phyloP scores from a whole-genome alignment of 2,113 vertebrate species.

The Epinephelus lanceolatus region DNA sequence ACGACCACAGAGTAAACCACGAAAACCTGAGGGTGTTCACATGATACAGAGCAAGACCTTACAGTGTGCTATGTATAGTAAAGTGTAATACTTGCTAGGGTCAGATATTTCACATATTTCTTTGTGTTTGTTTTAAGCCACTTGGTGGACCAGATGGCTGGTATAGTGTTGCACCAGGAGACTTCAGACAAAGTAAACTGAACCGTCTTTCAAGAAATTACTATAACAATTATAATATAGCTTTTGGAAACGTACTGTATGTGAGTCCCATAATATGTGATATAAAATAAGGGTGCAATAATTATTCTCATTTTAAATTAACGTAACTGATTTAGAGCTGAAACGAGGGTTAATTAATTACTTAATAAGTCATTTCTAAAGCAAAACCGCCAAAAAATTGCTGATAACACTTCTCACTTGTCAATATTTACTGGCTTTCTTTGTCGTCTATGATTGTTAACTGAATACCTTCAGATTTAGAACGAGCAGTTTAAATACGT shows the following conservation, averaged over 20 bases:
- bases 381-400: neutral
- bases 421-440: neutral
- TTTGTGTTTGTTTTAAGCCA: conserved; percentile 34
- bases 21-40: conserved; percentile 34
- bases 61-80: conserved; percentile 20
- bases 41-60: conserved; percentile 6
- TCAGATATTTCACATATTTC: conserved; percentile 32
- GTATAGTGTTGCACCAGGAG: conserved; percentile 15
- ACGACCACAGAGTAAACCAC: conserved; percentile 32
- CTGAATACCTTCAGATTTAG: no score
- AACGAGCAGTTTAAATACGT: neutral
- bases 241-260: neutral
- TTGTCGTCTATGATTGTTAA: neutral
- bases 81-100: neutral
- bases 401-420: neutral
- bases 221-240: neutral
- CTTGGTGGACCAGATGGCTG: conserved; percentile 44
- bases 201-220: conserved; percentile 4
- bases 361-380: neutral
- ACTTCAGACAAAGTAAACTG: conserved; percentile 1
- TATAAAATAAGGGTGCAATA: neutral
- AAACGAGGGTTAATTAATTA: neutral
- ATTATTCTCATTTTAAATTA: neutral
- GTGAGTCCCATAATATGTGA: neutral
- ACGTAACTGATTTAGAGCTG: neutral